Conservation (phyloP, 53 echinoderm and acorn worm species). For the Echinometra lucunter region DNA sequence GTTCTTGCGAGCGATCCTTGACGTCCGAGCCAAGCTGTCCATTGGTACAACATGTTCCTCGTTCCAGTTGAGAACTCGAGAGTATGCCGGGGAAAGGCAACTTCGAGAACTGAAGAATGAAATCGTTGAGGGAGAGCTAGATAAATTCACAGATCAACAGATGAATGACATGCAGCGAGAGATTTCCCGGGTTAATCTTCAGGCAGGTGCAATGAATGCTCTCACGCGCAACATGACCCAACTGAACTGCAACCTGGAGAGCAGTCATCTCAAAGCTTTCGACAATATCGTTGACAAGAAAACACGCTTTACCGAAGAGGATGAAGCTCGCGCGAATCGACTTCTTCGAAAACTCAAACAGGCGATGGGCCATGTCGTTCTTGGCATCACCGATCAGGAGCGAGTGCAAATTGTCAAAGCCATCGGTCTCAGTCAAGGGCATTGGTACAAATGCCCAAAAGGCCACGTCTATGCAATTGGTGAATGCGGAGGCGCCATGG, state of each 20-base stretch:
- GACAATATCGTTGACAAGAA: conserved; percentile 18
- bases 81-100: not conserved
- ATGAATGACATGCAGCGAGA: conserved; percentile 47
- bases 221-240: conserved; percentile 36
- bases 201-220: not conserved
- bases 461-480: conserved; percentile 91
- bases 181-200: not conserved
- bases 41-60: too few species aligned
- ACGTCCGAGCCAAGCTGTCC: conserved; percentile 1
- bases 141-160: conserved; percentile 62
- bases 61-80: not conserved
- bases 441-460: conserved; percentile 91
- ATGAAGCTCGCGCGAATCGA: not conserved
- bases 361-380: conserved; percentile 8
- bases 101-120: conserved; percentile 40
- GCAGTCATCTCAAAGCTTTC: conserved; percentile 22
- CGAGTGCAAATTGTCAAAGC: conserved; percentile 82
- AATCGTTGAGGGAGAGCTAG: conserved; percentile 10
- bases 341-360: not conserved
- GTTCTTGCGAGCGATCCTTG: conserved; percentile 25
- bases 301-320: not conserved
- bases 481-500: conserved; percentile 90
- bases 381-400: conserved; percentile 75
- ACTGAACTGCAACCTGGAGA: not conserved
- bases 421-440: conserved; percentile 77